Conservation (phyloP, 2,797 vertebrate genomes). For the Gambelia wislizenii region DNA sequence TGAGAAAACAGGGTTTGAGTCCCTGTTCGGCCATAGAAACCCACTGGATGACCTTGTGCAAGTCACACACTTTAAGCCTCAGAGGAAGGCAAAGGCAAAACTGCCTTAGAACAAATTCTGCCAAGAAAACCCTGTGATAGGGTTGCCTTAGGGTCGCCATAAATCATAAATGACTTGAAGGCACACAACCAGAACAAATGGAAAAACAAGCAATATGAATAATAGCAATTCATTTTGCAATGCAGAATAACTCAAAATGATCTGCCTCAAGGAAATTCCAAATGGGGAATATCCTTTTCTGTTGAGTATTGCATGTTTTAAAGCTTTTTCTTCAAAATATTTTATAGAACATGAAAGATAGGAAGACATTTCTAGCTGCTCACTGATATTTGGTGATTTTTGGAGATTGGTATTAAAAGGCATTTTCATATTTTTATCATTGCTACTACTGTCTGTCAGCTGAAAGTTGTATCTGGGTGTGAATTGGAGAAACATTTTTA, state of each 20-base stretch:
- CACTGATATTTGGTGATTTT: fast-evolving
- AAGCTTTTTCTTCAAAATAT: constrained; percentile 8
- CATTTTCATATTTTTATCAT: neutral
- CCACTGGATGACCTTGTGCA: no score
- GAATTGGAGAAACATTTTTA: neutral
- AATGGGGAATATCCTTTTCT: neutral
- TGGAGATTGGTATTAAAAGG: neutral
- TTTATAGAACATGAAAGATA: neutral
- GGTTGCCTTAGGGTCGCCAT: no score
- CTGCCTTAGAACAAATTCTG: no score
- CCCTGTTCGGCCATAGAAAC: no score
- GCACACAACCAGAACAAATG: no score
- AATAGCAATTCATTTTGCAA: neutral
- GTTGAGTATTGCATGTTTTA: neutral
- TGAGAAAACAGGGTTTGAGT: no score
- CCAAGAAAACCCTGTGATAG: no score
- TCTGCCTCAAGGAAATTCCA: neutral
- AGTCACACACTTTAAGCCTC: no score
- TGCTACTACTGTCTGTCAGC: neutral
- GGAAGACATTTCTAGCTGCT: neutral
- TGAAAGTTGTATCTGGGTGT: neutral
- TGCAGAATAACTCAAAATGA: neutral
- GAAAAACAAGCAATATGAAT: neutral
- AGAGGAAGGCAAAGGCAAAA: no score
- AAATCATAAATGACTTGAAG: no score